Evolutionary conservation across 2,113 vertebrate genomes (phyloP), one percentile per base, ranked within the genome.

Genomic region (Leuciscus idus): DNA sequence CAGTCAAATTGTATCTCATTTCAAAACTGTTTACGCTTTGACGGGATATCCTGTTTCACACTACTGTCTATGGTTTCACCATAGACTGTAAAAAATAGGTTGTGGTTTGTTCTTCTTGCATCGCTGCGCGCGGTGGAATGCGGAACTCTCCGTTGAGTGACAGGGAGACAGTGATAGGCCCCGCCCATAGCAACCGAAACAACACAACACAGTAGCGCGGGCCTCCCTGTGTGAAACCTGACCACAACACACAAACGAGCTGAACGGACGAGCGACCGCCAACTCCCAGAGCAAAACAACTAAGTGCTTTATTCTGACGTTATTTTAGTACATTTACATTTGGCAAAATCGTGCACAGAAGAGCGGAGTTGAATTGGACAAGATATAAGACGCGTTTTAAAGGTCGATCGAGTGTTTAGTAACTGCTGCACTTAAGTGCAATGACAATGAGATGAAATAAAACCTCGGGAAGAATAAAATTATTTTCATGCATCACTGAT

Each of bases 361-460:
- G 33, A 70, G 19, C 36, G 21, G 70, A 48, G 17, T 9, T 12
- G 10, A 36, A 52, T 30, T 36, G 7, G 61, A 66, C 30, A 0
- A 28, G 21, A 39, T 33, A 17, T n/a, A 33, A 8, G 30, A 7
- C 15, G 61, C n/a, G 26, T 17, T 82, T 26, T 33, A 83, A 73
- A 72, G 30, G 33, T 73, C 81, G 30, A 73, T 39, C 46, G 21
- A 7, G 13, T 23, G 19, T 12, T 19, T 6, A 30, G 1, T 7
- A 77, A 55, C 52, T 39, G 55, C 30, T 80, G 55, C 77, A 77
- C 75, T 78, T 78, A n/a, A 39, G 33, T 36, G 33, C 33, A n/a
- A 1, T 36, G 77, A 43, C 55, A 48, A 8, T 39, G 33, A n/a
- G 52, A 17, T 43, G 0, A 9, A 19, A 26, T 62, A 8, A 61